Conservation (phyloP, 2,888 invertebrate genomes). For the Odontomyia ornata region DNA sequence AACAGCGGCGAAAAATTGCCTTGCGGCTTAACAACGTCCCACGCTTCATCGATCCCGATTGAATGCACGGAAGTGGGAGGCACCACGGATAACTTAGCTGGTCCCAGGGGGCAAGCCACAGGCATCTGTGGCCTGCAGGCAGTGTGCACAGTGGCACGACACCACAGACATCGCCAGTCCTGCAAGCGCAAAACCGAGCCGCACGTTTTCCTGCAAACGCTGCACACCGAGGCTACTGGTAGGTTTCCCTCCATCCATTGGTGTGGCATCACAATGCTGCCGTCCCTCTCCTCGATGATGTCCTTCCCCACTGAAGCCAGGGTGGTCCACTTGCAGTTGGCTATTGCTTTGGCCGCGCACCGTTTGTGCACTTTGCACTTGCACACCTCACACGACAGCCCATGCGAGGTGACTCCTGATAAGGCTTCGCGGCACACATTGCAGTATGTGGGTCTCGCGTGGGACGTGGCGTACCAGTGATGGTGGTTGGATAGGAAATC, state of each 20-base stretch:
- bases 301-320: slow-evolving; percentile 94
- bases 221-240: slow-evolving; percentile 92
- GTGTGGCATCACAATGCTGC: slow-evolving; percentile 93
- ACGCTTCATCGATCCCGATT: slow-evolving; percentile 88
- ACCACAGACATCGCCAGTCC: slow-evolving; percentile 98
- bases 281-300: slow-evolving; percentile 91
- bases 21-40: slow-evolving; percentile 82
- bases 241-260: slow-evolving; percentile 99
- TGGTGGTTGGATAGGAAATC: slow-evolving; percentile 76
- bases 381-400: slow-evolving; percentile 96
- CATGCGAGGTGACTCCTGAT: slow-evolving; percentile 93
- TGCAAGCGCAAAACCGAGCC: slow-evolving; percentile 93
- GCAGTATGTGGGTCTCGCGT: slow-evolving; percentile 95
- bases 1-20: slow-evolving; percentile 77
- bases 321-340: slow-evolving; percentile 98
- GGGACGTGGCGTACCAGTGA: slow-evolving; percentile 90
- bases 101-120: slow-evolving; percentile 85
- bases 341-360: slow-evolving; percentile 90
- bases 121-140: slow-evolving; percentile 84
- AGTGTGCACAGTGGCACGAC: slow-evolving; percentile 90
- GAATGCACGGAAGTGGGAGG: slow-evolving; percentile 93
- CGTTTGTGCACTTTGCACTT: slow-evolving; percentile 97
- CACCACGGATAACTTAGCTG: slow-evolving; percentile 89
- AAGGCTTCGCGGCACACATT: slow-evolving; percentile 96
- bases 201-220: slow-evolving; percentile 94